Evolutionary conservation across 2,888 invertebrate species (phyloP).

Genomic region (Sinhomidia bicolor): DNA sequence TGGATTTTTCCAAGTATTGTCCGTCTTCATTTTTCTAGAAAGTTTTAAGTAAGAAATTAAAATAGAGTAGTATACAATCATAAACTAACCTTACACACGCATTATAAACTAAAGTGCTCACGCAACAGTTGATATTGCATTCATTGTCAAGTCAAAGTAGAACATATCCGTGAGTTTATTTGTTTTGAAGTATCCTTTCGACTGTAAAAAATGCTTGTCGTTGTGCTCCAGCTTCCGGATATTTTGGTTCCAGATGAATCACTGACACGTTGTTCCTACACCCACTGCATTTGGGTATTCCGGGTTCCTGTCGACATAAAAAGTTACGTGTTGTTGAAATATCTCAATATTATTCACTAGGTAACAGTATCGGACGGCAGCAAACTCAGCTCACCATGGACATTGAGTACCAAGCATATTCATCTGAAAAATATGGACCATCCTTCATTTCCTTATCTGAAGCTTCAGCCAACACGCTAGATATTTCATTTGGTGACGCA

Average conservation of each 20-base stretch:
- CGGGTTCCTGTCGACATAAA: constrained; percentile 63
- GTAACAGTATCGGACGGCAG: not conserved
- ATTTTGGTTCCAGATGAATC: constrained; percentile 75
- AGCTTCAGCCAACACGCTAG: constrained; percentile 76
- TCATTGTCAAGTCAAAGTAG: constrained; percentile 92
- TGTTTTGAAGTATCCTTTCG: constrained; percentile 51
- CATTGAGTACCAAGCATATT: constrained; percentile 94
- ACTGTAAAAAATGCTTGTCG: constrained; percentile 21
- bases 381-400: constrained; percentile 84
- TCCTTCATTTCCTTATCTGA: constrained; percentile 72
- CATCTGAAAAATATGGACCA: constrained; percentile 87
- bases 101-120: constrained; percentile 59
- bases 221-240: not conserved
- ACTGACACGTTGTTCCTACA: constrained; percentile 75
- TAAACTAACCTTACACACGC: not conserved
- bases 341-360: too few species aligned
- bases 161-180: constrained; percentile 83
- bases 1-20: constrained; percentile 85
- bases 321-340: not conserved
- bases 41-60: too few species aligned
- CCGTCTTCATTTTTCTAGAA: constrained; percentile 84
- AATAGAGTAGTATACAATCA: not conserved
- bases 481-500: constrained; percentile 82
- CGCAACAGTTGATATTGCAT: constrained; percentile 87
- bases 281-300: constrained; percentile 69